Evolutionary conservation across 2,113 vertebrate genomes (phyloP), one percentile per base, ranked within the genome.

Genomic region (Sphyrna mokarran): DNA sequence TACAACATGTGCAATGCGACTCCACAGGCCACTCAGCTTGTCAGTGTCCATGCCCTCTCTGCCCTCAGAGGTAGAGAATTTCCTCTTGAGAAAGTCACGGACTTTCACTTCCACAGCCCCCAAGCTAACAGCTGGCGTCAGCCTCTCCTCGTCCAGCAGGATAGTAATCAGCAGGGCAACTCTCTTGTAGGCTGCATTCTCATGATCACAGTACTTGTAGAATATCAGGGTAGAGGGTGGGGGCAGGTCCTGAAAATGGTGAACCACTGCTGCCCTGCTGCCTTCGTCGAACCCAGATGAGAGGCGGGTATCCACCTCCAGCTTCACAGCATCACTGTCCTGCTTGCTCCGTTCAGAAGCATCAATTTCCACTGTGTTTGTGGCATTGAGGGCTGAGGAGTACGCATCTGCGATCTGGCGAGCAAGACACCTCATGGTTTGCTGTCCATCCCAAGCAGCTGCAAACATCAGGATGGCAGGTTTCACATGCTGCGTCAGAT

Each of bases 141-240:
- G 96, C 0, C 96, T 96, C 0, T 98, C 97, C 66, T 98, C 97
- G 0, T 97, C 98, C 89, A 99, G 97, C 63, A 99, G 97, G 0
- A 99, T 98, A 0, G 99, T 99, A 96, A 99, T 98, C 89, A 98
- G 97, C 72, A 99, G 97, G 7, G 98, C 98, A 37, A 98, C 98
- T 0, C 98, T 97, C 96, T 99, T 99, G 95, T 98, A 99, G 20
- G 98, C 98, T 0, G 99, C 98, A 0, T 98, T 99, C 97, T 99
- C 98, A 0, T 99, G 99, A 96, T 99, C 99, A 0, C 99, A 99
- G 96, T 99, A 99, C 96, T 98, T 99, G 96, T 99, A 99, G 96
- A 99, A 99, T 96, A 99, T 99, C 18, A 99, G 97, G 0, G 99
- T 98, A 96, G 99, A 98, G 23, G 97, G 98, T 0, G 99, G 98